phyloP scores from a whole-genome alignment of 2,797 vertebrate genomes.

The Meda fulgida region DNA sequence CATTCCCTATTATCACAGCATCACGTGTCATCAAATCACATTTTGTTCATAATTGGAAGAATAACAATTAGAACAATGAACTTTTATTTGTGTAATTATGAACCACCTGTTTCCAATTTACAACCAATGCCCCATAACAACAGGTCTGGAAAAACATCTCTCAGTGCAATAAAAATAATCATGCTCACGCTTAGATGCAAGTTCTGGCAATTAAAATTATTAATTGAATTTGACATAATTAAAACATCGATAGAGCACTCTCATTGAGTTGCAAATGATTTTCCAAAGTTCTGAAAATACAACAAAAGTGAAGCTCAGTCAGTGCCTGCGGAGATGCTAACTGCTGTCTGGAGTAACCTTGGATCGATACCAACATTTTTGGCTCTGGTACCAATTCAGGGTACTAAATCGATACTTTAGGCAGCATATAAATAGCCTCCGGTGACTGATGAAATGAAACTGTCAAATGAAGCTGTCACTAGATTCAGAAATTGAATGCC shows the following conservation, averaged over 20 bases:
- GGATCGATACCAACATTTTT: conserved; percentile 5
- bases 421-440: conserved; percentile 11
- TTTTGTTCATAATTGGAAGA: conserved; percentile 53
- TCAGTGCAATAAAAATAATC: conserved; percentile 1
- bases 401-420: conserved; percentile 23
- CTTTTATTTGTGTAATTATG: conserved; percentile 54
- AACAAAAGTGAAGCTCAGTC: background rate
- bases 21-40: conserved; percentile 50
- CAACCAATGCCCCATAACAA: conserved; percentile 39
- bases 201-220: conserved; percentile 22
- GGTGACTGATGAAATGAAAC: conserved; percentile 26
- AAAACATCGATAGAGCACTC: background rate
- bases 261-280: background rate
- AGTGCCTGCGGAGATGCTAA: conserved; percentile 1
- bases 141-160: background rate
- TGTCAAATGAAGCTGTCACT: conserved; percentile 20
- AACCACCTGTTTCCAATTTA: conserved; percentile 58
- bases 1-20: conserved; percentile 34
- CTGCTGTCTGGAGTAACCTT: conserved; percentile 7
- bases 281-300: background rate
- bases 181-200: background rate
- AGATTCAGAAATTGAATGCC: background rate
- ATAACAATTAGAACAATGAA: conserved; percentile 56
- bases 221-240: conserved; percentile 18
- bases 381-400: conserved; percentile 6